Evolutionary conservation across 64 coral and sea anemone species (phyloP).

Genomic region (Montipora capricornis): DNA sequence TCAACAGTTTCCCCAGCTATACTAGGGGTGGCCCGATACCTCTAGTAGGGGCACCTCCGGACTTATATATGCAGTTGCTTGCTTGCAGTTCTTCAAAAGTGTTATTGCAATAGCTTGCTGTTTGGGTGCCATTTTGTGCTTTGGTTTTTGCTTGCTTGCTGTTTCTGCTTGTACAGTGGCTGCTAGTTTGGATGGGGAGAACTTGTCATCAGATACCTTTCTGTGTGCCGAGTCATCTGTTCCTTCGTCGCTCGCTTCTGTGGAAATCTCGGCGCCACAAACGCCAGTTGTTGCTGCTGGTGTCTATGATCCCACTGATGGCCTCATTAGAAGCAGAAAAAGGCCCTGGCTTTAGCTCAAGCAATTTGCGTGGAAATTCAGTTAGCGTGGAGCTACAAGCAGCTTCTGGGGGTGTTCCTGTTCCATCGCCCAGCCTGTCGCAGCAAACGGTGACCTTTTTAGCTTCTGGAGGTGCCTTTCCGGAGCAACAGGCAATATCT

Average conservation of each 20-base stretch:
- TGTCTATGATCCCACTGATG: neutral
- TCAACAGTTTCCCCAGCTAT: too few species aligned
- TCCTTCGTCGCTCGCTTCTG: neutral
- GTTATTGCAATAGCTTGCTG: too few species aligned
- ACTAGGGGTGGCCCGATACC: too few species aligned
- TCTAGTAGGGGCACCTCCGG: too few species aligned
- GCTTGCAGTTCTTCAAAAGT: too few species aligned
- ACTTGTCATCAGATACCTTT: neutral
- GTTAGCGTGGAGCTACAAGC: neutral
- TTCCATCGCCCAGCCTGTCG: neutral
- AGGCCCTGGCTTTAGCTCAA: neutral
- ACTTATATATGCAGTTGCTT: too few species aligned
- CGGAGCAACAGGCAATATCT: neutral
- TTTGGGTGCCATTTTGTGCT: neutral
- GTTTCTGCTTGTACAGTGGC: neutral
- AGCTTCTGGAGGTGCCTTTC: neutral
- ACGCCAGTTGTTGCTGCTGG: neutral
- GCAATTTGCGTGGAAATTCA: neutral
- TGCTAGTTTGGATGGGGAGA: neutral
- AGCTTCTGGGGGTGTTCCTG: neutral
- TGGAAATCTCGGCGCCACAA: neutral
- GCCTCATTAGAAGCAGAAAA: neutral
- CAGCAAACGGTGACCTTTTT: neutral
- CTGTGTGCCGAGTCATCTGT: neutral
- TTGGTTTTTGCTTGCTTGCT: neutral